phyloP scores from a whole-genome alignment of 2,797 vertebrate genomes.

The Chaetodon trifasciatus region DNA sequence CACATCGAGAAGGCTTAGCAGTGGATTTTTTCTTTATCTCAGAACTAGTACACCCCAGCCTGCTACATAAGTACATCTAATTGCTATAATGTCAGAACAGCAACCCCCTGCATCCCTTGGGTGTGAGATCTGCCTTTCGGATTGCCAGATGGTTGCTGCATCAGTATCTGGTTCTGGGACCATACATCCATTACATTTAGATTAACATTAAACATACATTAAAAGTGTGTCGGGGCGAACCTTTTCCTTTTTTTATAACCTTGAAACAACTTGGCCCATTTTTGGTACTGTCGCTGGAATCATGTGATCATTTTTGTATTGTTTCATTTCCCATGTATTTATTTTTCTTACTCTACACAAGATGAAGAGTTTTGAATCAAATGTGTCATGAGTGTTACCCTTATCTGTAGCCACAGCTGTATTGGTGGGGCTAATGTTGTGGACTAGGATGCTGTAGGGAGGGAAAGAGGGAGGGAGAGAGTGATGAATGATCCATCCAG shows the following conservation, averaged over 20 bases:
- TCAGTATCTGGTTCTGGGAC: not conserved
- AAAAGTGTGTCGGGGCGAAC: not conserved
- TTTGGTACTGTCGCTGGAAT: not conserved
- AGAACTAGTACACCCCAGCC: conserved; percentile 18
- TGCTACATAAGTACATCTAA: conserved; percentile 30
- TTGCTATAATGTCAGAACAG: conserved; percentile 15
- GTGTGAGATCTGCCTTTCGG: conserved; percentile 5
- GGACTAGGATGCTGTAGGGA: conserved; percentile 36
- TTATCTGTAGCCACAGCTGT: conserved; percentile 64
- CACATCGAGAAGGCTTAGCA: not conserved
- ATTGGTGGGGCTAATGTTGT: conserved; percentile 43
- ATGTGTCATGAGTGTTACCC: conserved; percentile 23
- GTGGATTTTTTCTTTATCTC: conserved; percentile 30
- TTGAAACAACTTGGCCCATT: conserved; percentile 18
- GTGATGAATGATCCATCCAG: conserved; percentile 61
- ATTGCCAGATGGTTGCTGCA: conserved; percentile 27
- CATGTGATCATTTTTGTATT: not conserved
- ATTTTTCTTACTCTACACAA: not conserved
- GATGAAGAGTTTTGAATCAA: conserved; percentile 21
- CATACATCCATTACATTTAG: conserved; percentile 21
- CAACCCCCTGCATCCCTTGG: conserved; percentile 3
- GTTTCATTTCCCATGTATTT: conserved; percentile 11
- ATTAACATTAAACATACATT: not conserved
- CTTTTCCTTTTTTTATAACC: not conserved
- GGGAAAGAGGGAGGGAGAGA: conserved; percentile 27